Evolutionary conservation across 2,113 vertebrate species (phyloP), one percentile per base, ranked within the genome.

Genomic region (Paradoxurus hermaphroditus): DNA sequence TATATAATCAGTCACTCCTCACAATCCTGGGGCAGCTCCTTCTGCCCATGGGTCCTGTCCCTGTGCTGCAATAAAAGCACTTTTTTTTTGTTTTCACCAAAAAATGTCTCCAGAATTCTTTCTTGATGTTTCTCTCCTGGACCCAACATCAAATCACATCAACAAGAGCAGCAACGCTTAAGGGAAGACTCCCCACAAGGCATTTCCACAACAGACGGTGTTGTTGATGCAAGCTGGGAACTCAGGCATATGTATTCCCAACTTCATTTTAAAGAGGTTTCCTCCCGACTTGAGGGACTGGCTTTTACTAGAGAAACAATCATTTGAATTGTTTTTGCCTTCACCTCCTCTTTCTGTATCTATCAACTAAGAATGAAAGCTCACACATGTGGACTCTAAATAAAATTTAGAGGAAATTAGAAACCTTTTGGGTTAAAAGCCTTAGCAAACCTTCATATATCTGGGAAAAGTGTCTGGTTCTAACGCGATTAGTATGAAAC

Each of bases 281-380:
- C 9, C 7, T 79, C 62, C 73, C 72, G 56, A 91, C 44, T 49
- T 49, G 23, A 89, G 12, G n/a, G 27, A 73, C 67, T 39, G 21
- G 49, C 53, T 15, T 72, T 90, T 53, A 14, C 44, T 31, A 39
- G 36, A 39, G 23, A 91, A 77, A 31, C 11, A 13, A 68, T 85
- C 36, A 62, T 39, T 92, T 53, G 39, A 56, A 63, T n/a, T 19
- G 1, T n/a, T 72, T 86, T 12, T 15, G 86, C 78, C 73, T 67
- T 73, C 49, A 13, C 18, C 8, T 75, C 41, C 5, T 67, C 59
- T 83, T 83, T 82, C 65, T 46, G 0, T 49, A 70, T 7, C 73
- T 90, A 10, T 90, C 68, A 70, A 7, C 25, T n/a, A 82, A 82
- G n/a, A 88, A 79, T 44, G 73, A 89, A 91, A 41, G 49, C 27